Evolutionary conservation across 1,140 invertebrate genomes (phyloP).

Genomic region (Scaptomyza hsui): DNA sequence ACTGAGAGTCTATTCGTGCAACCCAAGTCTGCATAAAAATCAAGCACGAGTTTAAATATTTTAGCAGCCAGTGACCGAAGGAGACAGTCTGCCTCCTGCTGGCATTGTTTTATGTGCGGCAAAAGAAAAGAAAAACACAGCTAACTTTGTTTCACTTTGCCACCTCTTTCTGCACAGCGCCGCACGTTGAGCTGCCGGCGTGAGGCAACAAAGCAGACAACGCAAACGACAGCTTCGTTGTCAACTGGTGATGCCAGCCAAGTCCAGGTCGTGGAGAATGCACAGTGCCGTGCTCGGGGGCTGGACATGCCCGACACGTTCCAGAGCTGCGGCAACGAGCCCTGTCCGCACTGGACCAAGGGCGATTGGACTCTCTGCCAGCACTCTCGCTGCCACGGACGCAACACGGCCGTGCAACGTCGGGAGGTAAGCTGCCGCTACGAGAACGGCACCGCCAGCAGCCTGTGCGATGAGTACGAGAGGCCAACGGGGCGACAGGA

Average conservation of each 20-base stretch:
- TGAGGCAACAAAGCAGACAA: slow-evolving; percentile 32
- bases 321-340: slow-evolving; percentile 88
- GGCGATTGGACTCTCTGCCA: slow-evolving; percentile 90
- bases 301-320: slow-evolving; percentile 87
- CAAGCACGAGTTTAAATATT: slow-evolving; percentile 62
- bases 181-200: slow-evolving; percentile 63
- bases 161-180: slow-evolving; percentile 45
- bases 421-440: slow-evolving; percentile 89
- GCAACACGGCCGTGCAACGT: slow-evolving; percentile 91
- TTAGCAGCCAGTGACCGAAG: slow-evolving; percentile 41
- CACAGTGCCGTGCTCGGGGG: slow-evolving; percentile 89
- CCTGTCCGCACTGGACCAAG: slow-evolving; percentile 90
- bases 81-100: neutral
- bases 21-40: slow-evolving; percentile 45
- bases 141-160: slow-evolving; percentile 25
- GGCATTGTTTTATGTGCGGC: slow-evolving; percentile 45
- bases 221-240: slow-evolving; percentile 11
- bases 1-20: neutral
- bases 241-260: slow-evolving; percentile 20
- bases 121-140: slow-evolving; percentile 21
- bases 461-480: slow-evolving; percentile 88
- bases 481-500: slow-evolving; percentile 89
- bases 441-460: slow-evolving; percentile 87
- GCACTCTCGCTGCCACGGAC: slow-evolving; percentile 89
- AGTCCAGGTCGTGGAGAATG: slow-evolving; percentile 85